A percentile compares a stretch with the other conserved stretches of the same genome.
Evolutionary conservation across 1,140 invertebrate species (phyloP).

Genomic region (Myzus persicae): DNA sequence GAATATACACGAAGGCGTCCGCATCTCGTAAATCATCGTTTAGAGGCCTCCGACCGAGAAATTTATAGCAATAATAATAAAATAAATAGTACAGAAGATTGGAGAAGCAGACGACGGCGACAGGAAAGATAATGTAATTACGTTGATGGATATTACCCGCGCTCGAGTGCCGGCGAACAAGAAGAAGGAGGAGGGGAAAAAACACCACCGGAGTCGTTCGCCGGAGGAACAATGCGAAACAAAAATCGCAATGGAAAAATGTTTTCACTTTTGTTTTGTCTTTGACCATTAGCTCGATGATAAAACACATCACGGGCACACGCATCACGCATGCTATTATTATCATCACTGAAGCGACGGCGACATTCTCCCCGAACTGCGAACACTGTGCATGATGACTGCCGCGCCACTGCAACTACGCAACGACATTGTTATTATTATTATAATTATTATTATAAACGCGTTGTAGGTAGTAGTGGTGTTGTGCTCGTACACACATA

Average conservation of each 20-base stretch:
- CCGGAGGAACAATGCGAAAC: neutral
- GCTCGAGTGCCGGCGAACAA: neutral
- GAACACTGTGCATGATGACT: neutral
- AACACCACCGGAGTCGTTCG: neutral
- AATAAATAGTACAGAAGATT: neutral
- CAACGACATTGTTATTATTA: neutral
- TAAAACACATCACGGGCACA: neutral
- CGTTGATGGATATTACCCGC: slow-evolving; percentile 1
- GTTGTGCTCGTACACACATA: neutral
- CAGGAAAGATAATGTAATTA: neutral
- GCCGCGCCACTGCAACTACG: neutral
- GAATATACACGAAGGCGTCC: neutral
- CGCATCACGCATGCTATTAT: neutral
- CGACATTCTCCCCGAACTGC: neutral
- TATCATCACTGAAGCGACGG: neutral
- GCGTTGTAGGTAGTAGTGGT: neutral
- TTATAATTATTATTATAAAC: slow-evolving; percentile 23
- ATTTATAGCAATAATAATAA: slow-evolving; percentile 17
- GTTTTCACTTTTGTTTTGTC: neutral
- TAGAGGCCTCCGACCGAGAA: slow-evolving; percentile 2
- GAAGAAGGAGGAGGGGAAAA: neutral
- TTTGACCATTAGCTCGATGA: neutral
- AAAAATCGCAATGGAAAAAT: neutral
- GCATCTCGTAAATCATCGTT: slow-evolving; percentile 34
- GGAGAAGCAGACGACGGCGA: neutral